Conservation (phyloP, 2,113 vertebrate genomes). For the Zapornia atra region DNA sequence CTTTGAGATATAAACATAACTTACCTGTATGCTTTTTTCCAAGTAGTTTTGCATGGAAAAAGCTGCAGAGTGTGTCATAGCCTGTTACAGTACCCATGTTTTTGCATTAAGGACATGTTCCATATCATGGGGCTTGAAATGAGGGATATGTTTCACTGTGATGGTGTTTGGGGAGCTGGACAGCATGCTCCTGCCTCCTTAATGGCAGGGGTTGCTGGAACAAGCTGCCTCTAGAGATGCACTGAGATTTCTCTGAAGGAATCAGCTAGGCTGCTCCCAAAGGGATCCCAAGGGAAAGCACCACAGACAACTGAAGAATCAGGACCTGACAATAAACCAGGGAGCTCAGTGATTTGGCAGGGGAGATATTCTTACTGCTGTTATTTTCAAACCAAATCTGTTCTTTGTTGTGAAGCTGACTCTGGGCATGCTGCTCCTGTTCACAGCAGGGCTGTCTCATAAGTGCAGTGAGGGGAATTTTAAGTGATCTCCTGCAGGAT, state of each 20-base stretch:
- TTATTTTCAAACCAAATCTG: slow-evolving; percentile 31
- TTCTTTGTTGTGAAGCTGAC: slow-evolving; percentile 1
- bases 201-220: neutral
- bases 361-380: neutral
- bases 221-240: neutral
- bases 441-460: neutral
- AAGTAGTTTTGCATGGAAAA: neutral
- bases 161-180: neutral
- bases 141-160: neutral
- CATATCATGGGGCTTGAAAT: neutral
- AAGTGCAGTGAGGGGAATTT: slow-evolving; percentile 11
- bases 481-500: slow-evolving; percentile 20
- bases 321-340: neutral
- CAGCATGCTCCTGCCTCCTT: neutral
- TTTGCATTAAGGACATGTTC: neutral
- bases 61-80: neutral
- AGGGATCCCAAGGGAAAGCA: neutral
- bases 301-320: neutral
- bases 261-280: neutral
- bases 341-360: slow-evolving; percentile 15
- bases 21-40: neutral
- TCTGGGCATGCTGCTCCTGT: neutral
- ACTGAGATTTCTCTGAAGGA: neutral
- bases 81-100: neutral
- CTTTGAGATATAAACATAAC: neutral